A percentile compares a stretch with the other conserved stretches of the same genome.
phyloP scores from a whole-genome alignment of 2,888 invertebrate species.

The Caenorhabditis sp. region DNA sequence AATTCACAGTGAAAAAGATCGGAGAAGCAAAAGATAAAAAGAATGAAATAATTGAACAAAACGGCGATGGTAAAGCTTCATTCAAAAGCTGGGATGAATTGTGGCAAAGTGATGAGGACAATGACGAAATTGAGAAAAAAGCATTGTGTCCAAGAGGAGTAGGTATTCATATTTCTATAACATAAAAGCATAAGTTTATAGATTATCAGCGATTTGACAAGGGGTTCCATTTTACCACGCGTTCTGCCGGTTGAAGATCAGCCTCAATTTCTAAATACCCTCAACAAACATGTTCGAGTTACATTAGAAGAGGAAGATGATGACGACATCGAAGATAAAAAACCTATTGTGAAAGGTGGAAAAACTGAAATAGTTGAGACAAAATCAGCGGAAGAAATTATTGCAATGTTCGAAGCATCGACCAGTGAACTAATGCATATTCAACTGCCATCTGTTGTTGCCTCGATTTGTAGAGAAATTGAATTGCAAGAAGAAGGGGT shows the following conservation, averaged over 20 bases:
- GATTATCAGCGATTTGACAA: constrained; percentile 41
- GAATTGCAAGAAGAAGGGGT: neutral
- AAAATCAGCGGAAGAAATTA: constrained; percentile 15
- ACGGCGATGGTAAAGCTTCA: constrained; percentile 21
- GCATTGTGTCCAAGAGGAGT: constrained; percentile 18
- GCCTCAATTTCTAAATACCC: constrained; percentile 39
- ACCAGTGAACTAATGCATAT: constrained; percentile 21
- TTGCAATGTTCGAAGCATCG: constrained; percentile 23
- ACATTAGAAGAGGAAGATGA: constrained; percentile 21
- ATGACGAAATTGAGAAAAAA: constrained; percentile 37
- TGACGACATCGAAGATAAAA: constrained; percentile 10
- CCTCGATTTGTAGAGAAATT: constrained; percentile 17
- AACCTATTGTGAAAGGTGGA: neutral
- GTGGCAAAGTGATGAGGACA: constrained; percentile 49
- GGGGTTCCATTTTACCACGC: constrained; percentile 45
- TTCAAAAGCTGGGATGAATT: constrained; percentile 46
- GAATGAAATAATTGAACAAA: neutral
- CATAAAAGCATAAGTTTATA: constrained; percentile 18
- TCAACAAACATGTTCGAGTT: constrained; percentile 8
- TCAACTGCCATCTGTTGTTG: constrained; percentile 33
- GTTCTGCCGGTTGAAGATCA: constrained; percentile 50
- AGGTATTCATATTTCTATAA: constrained; percentile 6
- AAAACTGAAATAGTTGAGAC: neutral
- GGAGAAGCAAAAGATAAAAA: neutral
- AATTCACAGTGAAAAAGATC: neutral